Evolutionary conservation across 2,888 invertebrate genomes (phyloP).

Genomic region (Athripsodes cinereus): DNA sequence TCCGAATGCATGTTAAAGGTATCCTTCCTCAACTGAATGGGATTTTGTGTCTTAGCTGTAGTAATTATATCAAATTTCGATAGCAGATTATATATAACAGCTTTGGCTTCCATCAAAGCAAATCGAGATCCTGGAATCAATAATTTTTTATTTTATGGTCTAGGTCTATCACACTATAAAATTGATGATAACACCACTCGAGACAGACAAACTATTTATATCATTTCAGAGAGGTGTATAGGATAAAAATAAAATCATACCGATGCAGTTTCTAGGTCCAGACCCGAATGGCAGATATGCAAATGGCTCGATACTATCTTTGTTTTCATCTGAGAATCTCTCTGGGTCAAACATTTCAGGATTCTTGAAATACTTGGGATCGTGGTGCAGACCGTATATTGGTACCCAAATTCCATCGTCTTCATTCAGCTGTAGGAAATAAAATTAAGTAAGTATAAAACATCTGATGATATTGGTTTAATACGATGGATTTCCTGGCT

Average conservation of each 20-base stretch:
- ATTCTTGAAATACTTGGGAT: conserved; percentile 49
- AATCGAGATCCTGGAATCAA: conserved; percentile 20
- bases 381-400: conserved; percentile 44
- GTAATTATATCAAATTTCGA: conserved; percentile 18
- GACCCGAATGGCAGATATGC: conserved; percentile 45
- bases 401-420: conserved; percentile 30
- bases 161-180: no score
- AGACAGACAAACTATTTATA: no score
- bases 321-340: conserved; percentile 50
- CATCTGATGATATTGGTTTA: no score
- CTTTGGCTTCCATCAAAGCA: conserved; percentile 22
- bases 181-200: no score
- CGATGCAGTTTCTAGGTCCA: conserved; percentile 47
- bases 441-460: no score
- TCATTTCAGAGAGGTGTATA: no score
- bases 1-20: conserved; percentile 9
- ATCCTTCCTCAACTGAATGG: conserved; percentile 10
- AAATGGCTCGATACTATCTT: conserved; percentile 39
- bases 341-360: conserved; percentile 54
- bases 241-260: conserved; percentile 32
- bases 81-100: conserved; percentile 20
- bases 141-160: no score
- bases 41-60: conserved; percentile 17
- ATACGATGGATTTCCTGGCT: no score
- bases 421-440: no score